Evolutionary conservation across 2,888 invertebrate genomes (phyloP).

Genomic region (Conomelus anceps): DNA sequence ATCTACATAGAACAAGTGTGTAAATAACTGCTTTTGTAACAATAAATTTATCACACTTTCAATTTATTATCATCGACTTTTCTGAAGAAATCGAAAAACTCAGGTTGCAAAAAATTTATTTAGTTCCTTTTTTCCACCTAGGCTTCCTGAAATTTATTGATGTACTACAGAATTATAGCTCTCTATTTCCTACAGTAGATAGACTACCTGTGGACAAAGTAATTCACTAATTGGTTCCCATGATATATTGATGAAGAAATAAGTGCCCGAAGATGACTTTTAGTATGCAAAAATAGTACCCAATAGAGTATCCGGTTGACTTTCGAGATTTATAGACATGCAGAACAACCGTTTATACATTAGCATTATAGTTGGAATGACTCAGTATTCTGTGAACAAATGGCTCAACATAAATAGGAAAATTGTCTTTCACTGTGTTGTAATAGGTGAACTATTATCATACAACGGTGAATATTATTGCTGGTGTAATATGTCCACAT

Average conservation of each 20-base stretch:
- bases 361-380: not conserved
- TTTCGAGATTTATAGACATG: not conserved
- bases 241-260: not conserved
- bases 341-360: not conserved
- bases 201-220: not conserved
- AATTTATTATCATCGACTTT: too few relatives aligned
- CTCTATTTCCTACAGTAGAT: not conserved
- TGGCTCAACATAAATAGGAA: not conserved
- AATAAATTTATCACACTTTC: too few relatives aligned
- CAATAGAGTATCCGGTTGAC: not conserved
- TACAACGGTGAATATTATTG: not conserved
- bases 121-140: not conserved
- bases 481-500: not conserved
- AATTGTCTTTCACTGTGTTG: not conserved
- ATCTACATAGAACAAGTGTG: too few relatives aligned
- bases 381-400: not conserved
- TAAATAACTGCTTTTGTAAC: too few relatives aligned
- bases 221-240: not conserved
- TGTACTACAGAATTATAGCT: not conserved
- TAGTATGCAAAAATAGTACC: not conserved
- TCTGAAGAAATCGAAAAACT: too few relatives aligned
- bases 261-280: not conserved
- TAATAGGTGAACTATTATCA: not conserved
- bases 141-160: not conserved
- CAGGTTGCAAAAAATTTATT: too few relatives aligned